Base-by-base conservation (phyloP, 1,140 invertebrate species). In the Pomacea maculata region DNA sequence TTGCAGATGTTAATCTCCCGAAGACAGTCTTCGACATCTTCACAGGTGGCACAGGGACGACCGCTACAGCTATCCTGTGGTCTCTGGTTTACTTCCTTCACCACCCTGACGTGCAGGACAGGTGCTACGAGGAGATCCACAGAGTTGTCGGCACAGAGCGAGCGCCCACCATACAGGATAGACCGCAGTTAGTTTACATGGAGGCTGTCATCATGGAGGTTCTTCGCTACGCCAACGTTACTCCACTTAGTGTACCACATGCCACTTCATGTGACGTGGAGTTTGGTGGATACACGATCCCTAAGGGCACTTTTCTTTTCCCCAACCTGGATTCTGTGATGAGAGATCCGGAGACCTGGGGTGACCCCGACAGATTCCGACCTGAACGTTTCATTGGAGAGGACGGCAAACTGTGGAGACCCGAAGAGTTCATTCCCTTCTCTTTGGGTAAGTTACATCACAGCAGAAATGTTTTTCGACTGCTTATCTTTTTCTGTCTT, bases 111-210 rank as follows among this genome's bases (percentile, higher is more conserved):
- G 78, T 81, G 1, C 80, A 83, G 54, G 71, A 70, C 12, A 81
- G 67, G 68, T 73, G 83, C 19, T 67, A 73, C 71, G 34, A 75
- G 21, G 82, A 83, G 68, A 80, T 83, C 14, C 19, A n/a, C 34
- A 19, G 55, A 21, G 68, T 72, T 0, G 94, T 98, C 19, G 97
- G 96, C 52, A 93, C 94, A 52, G 73, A 85, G 12, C 93, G 96
- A 34, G 91, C 96, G 86, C 96, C 97, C 0, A 93, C 92, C 25
- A 93, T 97, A 6, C 94, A 95, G 83, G 97, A 99, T 89, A 92
- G 81, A 71, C 15, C 72, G 0, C 80, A 82, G 29, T 73, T 90
- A 63, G 80, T 79, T 14, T 90, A 85, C 76, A 71, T 83, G 7
- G 83, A 89, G 63, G 90, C 90, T 17, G 80, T 83, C 7, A 83